Base-by-base conservation (phyloP, 2,888 invertebrate genomes). In the Anagyrus pseudococci region DNA sequence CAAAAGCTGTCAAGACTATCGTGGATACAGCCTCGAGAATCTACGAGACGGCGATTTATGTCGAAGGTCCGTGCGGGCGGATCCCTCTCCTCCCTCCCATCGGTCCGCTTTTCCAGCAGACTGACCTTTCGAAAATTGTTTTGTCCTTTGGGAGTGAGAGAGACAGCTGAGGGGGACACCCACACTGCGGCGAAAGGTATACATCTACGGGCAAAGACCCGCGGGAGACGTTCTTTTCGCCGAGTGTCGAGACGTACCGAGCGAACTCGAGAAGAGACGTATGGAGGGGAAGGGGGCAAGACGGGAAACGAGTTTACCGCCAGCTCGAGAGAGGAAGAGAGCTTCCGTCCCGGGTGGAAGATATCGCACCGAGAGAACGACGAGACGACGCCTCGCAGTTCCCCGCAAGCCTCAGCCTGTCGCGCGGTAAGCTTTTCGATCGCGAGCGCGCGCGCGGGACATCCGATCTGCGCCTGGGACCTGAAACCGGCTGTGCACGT, bases 201-300 rank as follows among this genome's bases (percentile, higher is more conserved):
- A n/a, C 8, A 8, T 15, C 13, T 8, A 8, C 2, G 33, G 15
- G 33, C 22, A 7, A 7, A 46, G 40, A 17, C 56, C 33, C 62
- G 17, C 22, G 62, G 58, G 58, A 62, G 53, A 58, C 62, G 53
- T 64, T 59, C 58, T 63, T 63, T 63, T 58, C n/a, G n/a, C n/a
- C n/a, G n/a, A n/a, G n/a, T n/a, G n/a, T n/a, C n/a, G n/a, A n/a
- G n/a, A n/a, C n/a, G n/a, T n/a, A n/a, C n/a, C n/a, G n/a, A n/a
- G n/a, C n/a, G n/a, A n/a, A n/a, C n/a, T n/a, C 59, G 46, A 47
- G 19, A 56, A 44, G 64, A 59, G n/a, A n/a, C n/a, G n/a, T n/a
- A n/a, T n/a, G n/a, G n/a, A n/a, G n/a, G 29, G 6, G 29, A 29
- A 10, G 10, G 29, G 10, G 29, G 29, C 29, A 26, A 46, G 37